phyloP scores from a whole-genome alignment of 2,113 vertebrate species.

The Hippolais icterina region DNA sequence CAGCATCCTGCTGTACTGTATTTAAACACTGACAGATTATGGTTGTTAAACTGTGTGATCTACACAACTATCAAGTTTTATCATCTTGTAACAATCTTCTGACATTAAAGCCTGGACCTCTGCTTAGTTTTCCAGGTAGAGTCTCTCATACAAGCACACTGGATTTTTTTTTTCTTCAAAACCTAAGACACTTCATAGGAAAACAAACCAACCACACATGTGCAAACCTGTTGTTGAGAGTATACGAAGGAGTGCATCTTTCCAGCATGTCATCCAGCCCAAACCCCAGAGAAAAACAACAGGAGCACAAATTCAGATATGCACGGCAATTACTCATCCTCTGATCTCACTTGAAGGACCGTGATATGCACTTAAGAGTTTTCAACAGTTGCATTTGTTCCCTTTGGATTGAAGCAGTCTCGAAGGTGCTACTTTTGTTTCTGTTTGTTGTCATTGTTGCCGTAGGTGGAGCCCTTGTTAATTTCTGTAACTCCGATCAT shows the following conservation, averaged over 20 bases:
- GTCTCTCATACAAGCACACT: background rate
- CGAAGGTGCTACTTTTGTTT: conserved; percentile 73
- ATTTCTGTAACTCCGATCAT: conserved; percentile 98
- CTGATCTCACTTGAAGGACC: conserved; percentile 15
- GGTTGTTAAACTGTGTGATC: background rate
- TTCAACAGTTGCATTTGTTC: conserved; percentile 47
- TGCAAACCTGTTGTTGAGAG: background rate
- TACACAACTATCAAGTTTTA: conserved; percentile 2
- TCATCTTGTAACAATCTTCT: background rate
- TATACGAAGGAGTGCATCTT: background rate
- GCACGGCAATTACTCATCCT: background rate
- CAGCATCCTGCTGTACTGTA: background rate
- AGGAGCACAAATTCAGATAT: background rate
- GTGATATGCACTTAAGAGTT: background rate
- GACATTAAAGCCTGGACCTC: background rate
- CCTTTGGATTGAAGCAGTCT: conserved; percentile 46
- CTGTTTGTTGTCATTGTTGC: conserved; percentile 78
- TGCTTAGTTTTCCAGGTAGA: background rate
- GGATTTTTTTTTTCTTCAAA: background rate
- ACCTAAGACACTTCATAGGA: background rate
- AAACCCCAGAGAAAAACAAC: background rate
- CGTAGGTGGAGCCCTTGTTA: conserved; percentile 88
- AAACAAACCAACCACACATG: conserved; percentile 23
- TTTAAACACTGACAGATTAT: conserved; percentile 6
- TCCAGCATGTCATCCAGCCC: background rate